Evolutionary conservation across 2,113 vertebrate genomes (phyloP).

Genomic region (Synchiropus splendidus): DNA sequence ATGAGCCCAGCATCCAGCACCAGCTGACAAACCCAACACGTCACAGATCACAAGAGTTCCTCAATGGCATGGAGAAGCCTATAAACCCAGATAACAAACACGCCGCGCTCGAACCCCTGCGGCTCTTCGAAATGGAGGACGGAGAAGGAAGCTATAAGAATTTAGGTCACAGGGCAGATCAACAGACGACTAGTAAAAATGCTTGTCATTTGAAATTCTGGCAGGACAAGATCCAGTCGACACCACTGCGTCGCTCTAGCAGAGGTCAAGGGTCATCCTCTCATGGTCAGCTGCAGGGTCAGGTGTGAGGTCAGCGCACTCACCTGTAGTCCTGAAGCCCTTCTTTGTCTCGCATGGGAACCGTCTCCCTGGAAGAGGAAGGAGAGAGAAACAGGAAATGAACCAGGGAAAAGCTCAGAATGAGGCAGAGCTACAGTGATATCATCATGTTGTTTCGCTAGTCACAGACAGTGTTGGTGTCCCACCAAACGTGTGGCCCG

Average conservation of each 20-base stretch:
- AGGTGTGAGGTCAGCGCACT: slow-evolving; percentile 3
- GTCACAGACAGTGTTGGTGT: neutral
- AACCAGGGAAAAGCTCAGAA: neutral
- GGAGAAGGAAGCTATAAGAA: too few relatives aligned
- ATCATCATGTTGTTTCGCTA: neutral
- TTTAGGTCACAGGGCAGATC: too few relatives aligned
- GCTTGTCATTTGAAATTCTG: neutral
- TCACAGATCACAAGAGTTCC: too few relatives aligned
- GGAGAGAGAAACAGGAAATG: slow-evolving; percentile 3
- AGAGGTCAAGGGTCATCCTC: neutral
- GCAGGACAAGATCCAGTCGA: neutral
- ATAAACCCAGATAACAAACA: too few relatives aligned
- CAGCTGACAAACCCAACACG: slow-evolving; percentile 9
- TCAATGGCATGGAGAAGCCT: too few relatives aligned
- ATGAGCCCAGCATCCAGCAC: slow-evolving; percentile 15
- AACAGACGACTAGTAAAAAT: neutral
- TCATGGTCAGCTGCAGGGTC: neutral
- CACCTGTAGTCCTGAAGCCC: slow-evolving; percentile 96
- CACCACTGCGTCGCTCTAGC: neutral
- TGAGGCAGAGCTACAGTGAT: neutral
- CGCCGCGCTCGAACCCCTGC: too few relatives aligned
- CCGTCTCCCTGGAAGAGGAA: slow-evolving; percentile 73
- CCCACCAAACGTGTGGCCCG: neutral
- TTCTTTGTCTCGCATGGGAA: slow-evolving; percentile 96
- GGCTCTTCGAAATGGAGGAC: too few relatives aligned